These are phyloP conservation scores for Amaurobius ferox DNA, from an alignment of 2,888 invertebrate genomes.

Conservation along the genomic window DNA sequence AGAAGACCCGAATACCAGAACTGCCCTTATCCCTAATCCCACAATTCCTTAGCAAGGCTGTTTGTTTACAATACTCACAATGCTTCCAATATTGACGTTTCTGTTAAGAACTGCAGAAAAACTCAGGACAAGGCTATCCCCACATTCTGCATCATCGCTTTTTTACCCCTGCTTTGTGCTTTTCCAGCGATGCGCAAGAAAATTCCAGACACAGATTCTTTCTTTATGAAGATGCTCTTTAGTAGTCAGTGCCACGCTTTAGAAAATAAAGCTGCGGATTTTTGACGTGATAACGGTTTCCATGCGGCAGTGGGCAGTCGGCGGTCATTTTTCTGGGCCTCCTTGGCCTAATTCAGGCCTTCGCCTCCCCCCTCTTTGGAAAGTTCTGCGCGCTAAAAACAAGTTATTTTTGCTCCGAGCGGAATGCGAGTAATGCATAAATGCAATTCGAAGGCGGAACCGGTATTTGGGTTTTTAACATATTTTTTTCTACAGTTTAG, in stretches of 20 bases:
- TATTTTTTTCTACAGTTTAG: background rate
- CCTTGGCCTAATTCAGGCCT: constrained; percentile 58
- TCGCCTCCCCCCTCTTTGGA: constrained; percentile 26
- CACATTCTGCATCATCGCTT: too few species aligned
- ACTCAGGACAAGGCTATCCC: too few species aligned
- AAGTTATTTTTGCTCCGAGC: constrained; percentile 58
- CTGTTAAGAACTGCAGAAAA: too few species aligned
- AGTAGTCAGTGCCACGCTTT: background rate
- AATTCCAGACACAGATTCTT: background rate
- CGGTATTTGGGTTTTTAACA: constrained; percentile 45
- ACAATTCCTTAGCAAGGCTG: background rate
- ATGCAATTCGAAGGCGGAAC: constrained; percentile 45
- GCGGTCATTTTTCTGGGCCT: constrained; percentile 43
- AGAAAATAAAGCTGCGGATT: constrained; percentile 42
- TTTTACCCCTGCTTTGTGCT: background rate
- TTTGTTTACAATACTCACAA: background rate
- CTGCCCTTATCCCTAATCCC: background rate
- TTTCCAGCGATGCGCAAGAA: background rate
- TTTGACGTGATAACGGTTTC: constrained; percentile 32
- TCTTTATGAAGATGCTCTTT: background rate
- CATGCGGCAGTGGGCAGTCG: constrained; percentile 14
- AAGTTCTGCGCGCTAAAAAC: constrained; percentile 53
- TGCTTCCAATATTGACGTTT: too few species aligned
- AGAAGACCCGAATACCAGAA: too few species aligned
- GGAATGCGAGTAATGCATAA: constrained; percentile 42